A percentile compares a stretch with the other conserved stretches of the same genome.
These are phyloP conservation scores for Symphodus melops DNA, from an alignment of 2,113 vertebrate genomes.

Conservation along the genomic window DNA sequence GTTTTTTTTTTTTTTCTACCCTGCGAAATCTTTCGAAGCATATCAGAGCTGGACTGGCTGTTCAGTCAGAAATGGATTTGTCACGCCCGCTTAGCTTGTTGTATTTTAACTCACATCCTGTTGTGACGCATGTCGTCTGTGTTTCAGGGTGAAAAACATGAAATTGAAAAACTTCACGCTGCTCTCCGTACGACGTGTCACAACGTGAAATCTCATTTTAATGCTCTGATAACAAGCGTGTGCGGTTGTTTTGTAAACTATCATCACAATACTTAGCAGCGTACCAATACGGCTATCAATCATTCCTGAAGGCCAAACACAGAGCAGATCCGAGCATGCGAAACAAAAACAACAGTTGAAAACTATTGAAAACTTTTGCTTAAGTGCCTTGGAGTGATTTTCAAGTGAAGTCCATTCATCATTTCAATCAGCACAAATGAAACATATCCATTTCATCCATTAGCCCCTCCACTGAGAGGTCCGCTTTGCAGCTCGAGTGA, in stretches of 20 bases:
- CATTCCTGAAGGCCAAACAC: background rate
- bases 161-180: slow-evolving; percentile 25
- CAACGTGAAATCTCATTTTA: slow-evolving; percentile 3
- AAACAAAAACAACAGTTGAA: slow-evolving; percentile 26
- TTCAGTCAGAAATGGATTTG: slow-evolving; percentile 22
- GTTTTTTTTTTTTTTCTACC: background rate
- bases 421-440: slow-evolving; percentile 78
- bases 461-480: slow-evolving; percentile 65
- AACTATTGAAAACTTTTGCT: slow-evolving; percentile 12
- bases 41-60: background rate
- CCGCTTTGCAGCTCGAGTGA: slow-evolving; percentile 77
- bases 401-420: slow-evolving; percentile 69
- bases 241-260: slow-evolving; percentile 16
- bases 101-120: background rate
- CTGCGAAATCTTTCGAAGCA: background rate
- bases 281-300: slow-evolving; percentile 6
- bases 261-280: slow-evolving; percentile 1
- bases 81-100: slow-evolving; percentile 17
- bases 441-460: slow-evolving; percentile 79
- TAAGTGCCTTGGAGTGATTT: slow-evolving; percentile 71
- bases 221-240: background rate
- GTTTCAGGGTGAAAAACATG: slow-evolving; percentile 10
- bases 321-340: slow-evolving; percentile 19
- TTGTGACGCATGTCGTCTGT: slow-evolving; percentile 9
- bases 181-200: background rate